Conservation (phyloP, 2,113 vertebrate genomes). For the Passer montanus region DNA sequence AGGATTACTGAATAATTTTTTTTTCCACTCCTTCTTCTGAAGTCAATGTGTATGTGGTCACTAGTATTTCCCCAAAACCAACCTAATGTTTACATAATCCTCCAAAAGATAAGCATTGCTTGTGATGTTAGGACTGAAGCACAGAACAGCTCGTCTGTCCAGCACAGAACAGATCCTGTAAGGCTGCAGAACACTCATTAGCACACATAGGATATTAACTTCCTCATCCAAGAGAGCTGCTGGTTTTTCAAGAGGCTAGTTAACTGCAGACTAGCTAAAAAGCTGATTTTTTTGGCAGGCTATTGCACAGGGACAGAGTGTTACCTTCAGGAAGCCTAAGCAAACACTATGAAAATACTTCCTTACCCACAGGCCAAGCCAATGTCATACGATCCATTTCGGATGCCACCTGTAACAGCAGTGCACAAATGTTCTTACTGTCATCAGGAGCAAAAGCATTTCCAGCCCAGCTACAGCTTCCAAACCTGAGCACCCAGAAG, state of each 20-base stretch:
- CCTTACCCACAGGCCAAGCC: constrained; percentile 95
- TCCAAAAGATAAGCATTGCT: background rate
- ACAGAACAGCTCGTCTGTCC: background rate
- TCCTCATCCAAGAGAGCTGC: background rate
- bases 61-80: background rate
- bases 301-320: background rate
- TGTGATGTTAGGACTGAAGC: background rate
- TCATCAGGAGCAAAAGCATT: background rate
- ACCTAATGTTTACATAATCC: background rate
- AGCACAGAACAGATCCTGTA: background rate
- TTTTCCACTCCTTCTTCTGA: background rate
- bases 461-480: background rate
- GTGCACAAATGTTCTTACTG: background rate
- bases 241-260: background rate
- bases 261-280: background rate
- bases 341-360: background rate
- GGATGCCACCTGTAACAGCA: constrained; percentile 89
- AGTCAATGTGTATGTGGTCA: background rate
- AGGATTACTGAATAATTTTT: background rate
- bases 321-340: background rate
- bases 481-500: background rate
- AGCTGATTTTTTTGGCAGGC: background rate
- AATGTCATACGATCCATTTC: constrained; percentile 86
- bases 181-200: background rate
- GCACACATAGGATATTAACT: background rate